Evolutionary conservation across 2,113 vertebrate species (phyloP).

Genomic region (Aegithalos caudatus): DNA sequence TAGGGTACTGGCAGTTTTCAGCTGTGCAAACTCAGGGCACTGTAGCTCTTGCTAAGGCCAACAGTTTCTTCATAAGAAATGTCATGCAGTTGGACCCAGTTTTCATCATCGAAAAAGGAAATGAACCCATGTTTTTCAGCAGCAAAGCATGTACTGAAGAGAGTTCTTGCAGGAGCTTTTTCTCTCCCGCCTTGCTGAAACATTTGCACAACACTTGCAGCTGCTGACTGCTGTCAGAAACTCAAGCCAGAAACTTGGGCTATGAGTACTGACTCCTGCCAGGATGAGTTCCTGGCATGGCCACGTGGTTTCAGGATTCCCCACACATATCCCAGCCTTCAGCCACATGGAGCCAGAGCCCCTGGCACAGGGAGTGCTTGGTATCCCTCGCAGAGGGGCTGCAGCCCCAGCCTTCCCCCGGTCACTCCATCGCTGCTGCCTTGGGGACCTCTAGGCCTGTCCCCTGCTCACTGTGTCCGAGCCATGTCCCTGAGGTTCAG

Average conservation of each 20-base stretch:
- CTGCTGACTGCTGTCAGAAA: neutral
- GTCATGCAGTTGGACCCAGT: accelerated
- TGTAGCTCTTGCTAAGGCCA: neutral
- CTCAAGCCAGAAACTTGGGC: accelerated
- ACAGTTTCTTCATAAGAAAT: neutral
- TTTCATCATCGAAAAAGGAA: neutral
- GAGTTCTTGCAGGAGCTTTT: neutral
- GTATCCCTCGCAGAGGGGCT: neutral
- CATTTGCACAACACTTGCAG: accelerated
- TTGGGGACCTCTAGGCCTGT: accelerated
- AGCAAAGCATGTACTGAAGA: no score
- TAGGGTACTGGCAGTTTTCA: neutral
- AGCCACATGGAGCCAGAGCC: neutral
- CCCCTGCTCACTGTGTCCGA: neutral
- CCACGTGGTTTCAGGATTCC: accelerated
- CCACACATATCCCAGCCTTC: accelerated
- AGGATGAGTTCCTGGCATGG: accelerated
- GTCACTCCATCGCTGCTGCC: accelerated
- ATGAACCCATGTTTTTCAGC: neutral
- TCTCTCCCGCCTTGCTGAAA: accelerated
- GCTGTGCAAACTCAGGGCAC: neutral
- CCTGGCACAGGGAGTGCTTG: accelerated
- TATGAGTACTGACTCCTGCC: accelerated
- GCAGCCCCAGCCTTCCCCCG: accelerated
- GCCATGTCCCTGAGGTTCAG: neutral